These are phyloP conservation scores for Alca torda DNA, from an alignment of 2,797 vertebrate species.

Conservation along the genomic window DNA sequence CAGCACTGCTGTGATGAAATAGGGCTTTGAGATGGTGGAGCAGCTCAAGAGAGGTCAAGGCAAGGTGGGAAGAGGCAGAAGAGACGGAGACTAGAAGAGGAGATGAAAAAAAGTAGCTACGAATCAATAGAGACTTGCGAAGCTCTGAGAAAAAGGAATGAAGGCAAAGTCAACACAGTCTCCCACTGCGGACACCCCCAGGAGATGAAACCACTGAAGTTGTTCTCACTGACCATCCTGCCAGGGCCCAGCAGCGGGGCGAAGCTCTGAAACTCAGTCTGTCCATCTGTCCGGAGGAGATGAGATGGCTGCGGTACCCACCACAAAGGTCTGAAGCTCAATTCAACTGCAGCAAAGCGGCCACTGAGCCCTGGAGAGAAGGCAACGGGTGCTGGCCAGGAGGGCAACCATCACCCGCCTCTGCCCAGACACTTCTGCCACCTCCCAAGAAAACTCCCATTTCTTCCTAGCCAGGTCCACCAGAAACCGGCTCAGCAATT, in stretches of 20 bases:
- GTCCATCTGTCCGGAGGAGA: background rate
- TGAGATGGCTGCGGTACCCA: background rate
- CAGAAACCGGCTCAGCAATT: background rate
- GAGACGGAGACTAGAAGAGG: background rate
- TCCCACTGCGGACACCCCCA: background rate
- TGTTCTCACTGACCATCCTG: background rate
- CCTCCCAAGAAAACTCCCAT: background rate
- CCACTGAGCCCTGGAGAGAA: background rate
- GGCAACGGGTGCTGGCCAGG: background rate
- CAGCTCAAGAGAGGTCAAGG: background rate
- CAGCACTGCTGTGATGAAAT: background rate
- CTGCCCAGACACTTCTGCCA: background rate
- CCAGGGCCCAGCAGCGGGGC: accelerated
- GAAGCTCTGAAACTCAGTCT: background rate
- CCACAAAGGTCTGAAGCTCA: background rate
- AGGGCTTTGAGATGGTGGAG: background rate
- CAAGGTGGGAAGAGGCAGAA: background rate
- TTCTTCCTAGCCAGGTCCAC: background rate
- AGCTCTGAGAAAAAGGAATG: background rate
- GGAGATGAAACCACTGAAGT: background rate
- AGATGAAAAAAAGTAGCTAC: background rate
- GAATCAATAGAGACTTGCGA: background rate
- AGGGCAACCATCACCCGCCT: background rate
- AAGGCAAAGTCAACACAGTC: background rate
- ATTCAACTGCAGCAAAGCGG: background rate